phyloP scores from a whole-genome alignment of 2,797 vertebrate species.

The Intellagama lesueurii region DNA sequence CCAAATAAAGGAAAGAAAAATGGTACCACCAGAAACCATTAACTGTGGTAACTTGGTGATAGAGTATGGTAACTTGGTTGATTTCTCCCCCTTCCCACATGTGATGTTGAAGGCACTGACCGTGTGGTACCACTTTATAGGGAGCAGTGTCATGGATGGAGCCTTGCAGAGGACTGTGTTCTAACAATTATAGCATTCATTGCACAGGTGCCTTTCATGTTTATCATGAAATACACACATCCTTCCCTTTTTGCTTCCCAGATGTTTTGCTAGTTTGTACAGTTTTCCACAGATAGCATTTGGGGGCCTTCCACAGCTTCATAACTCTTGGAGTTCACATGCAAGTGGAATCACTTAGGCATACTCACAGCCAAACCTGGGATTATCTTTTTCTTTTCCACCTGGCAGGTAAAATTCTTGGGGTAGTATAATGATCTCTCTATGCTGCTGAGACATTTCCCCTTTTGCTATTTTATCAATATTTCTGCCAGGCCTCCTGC shows the following conservation, averaged over 20 bases:
- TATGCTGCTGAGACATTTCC: conserved; percentile 14
- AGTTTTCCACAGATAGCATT: conserved; percentile 1
- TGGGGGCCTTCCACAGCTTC: background rate
- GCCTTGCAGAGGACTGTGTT: conserved; percentile 28
- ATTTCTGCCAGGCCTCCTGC: background rate
- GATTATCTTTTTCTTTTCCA: background rate
- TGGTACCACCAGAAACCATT: background rate
- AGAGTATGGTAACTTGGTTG: background rate
- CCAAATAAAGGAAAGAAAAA: background rate
- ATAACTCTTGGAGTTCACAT: background rate
- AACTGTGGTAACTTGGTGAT: background rate
- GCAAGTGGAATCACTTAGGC: background rate
- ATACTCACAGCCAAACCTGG: background rate
- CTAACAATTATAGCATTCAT: conserved; percentile 23
- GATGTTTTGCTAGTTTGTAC: conserved; percentile 6
- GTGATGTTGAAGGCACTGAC: background rate
- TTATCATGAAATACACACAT: background rate
- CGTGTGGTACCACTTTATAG: background rate
- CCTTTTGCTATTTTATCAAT: conserved; percentile 10
- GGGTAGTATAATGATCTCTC: background rate
- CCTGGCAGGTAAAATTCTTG: background rate
- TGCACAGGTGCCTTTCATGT: conserved; percentile 9
- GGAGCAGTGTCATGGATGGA: background rate
- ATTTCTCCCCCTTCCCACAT: background rate
- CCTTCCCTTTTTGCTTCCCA: conserved; percentile 9